Evolutionary conservation across 2,113 vertebrate genomes (phyloP).

Genomic region (Canis aureus): DNA sequence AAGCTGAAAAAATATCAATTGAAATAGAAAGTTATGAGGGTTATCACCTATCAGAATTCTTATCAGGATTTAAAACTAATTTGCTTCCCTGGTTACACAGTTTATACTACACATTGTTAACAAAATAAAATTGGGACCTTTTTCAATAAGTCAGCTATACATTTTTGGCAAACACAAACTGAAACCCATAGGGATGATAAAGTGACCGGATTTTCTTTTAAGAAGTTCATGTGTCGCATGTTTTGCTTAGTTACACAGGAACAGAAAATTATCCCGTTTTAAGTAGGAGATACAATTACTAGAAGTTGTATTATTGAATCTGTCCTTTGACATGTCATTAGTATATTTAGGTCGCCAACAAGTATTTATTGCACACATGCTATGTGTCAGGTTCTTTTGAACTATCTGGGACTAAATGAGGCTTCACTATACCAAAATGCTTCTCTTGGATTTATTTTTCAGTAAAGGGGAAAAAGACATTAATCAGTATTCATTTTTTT

Average conservation of each 20-base stretch:
- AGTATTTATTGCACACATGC: neutral
- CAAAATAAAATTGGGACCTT: slow-evolving; percentile 28
- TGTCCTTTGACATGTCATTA: neutral
- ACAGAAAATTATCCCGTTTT: neutral
- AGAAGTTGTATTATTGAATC: neutral
- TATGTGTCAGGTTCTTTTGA: neutral
- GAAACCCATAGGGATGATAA: slow-evolving; percentile 10
- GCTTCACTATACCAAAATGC: neutral
- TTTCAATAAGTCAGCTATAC: neutral
- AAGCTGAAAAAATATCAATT: neutral
- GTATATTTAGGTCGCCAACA: neutral
- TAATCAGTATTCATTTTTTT: neutral
- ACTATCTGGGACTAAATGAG: neutral
- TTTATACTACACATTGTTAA: neutral
- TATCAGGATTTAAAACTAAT: neutral
- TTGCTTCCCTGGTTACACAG: neutral
- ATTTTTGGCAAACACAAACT: slow-evolving; percentile 33
- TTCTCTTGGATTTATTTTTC: slow-evolving; percentile 33
- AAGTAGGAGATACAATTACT: neutral
- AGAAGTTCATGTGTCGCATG: neutral
- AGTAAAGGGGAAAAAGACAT: neutral
- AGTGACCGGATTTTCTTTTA: slow-evolving; percentile 24
- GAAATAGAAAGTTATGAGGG: neutral
- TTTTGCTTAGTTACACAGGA: slow-evolving; percentile 23
- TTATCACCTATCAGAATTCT: neutral